Conservation (phyloP, 2,888 invertebrate genomes). For the Tenthredo mesomela region DNA sequence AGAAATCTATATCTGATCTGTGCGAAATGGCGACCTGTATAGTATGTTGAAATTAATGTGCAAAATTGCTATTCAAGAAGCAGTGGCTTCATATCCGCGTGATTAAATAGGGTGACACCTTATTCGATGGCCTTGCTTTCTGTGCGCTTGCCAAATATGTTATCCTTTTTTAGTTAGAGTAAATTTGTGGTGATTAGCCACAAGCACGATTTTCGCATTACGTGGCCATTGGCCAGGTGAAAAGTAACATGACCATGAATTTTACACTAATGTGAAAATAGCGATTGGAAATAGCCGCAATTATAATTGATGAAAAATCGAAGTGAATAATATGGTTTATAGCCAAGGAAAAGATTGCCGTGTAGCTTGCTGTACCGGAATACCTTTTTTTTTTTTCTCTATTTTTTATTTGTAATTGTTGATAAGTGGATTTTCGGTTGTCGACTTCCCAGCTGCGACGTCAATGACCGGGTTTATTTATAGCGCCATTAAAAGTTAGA, state of each 20-base stretch:
- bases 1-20: background rate
- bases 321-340: background rate
- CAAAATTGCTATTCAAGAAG: constrained; percentile 1
- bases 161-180: background rate
- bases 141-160: background rate
- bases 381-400: background rate
- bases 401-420: background rate
- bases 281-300: background rate
- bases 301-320: constrained; percentile 2
- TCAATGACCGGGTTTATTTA: constrained; percentile 31
- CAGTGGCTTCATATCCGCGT: background rate
- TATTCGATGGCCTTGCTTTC: background rate
- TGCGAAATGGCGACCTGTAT: background rate
- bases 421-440: constrained; percentile 14
- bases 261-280: background rate
- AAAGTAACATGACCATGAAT: background rate
- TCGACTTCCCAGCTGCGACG: background rate
- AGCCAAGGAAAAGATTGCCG: background rate
- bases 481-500: constrained; percentile 4
- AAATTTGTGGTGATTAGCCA: background rate
- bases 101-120: background rate
- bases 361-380: background rate
- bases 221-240: background rate
- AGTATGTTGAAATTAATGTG: background rate
- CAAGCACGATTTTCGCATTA: background rate